Base-by-base conservation (phyloP, 2,797 vertebrate genomes). In the Acrossocheilus fasciatus region DNA sequence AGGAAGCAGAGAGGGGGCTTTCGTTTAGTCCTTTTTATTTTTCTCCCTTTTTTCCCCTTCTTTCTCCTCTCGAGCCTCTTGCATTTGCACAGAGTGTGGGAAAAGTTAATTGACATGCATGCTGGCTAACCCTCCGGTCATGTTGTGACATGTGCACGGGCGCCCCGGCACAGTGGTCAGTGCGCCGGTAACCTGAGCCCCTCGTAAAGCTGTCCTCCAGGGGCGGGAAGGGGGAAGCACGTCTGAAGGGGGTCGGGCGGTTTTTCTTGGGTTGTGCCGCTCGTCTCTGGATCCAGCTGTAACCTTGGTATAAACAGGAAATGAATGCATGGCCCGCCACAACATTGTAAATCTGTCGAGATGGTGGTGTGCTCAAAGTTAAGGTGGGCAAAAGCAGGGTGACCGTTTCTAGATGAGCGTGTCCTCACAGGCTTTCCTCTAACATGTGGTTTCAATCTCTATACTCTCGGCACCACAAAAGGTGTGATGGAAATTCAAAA, bases 71-170 rank as follows among this genome's bases (percentile, higher is more conserved):
- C 30, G 30, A 83, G 91, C 93, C 91, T 93, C 92, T 93, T 92
- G 93, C 93, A 93, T 88, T 93, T 93, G 95, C 90, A 69, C 87
- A 93, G 96, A 97, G 96, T 97, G 96, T 98, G 97, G 96, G 97
- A 97, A 98, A 98, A 97, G 96, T 97, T 97, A 97, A 96, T 96
- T 96, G 96, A 95, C 96, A 96, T 95, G 96, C 97, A 97, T 97
- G 96, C 96, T 95, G 95, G 96, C 96, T 96, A 96, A 95, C 96
- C 81, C 94, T 95, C 90, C 85, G 92, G 95, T 95, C 87, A 57
- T 95, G 95, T 95, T 96, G 94, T 95, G 94, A 95, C 94, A 95
- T 94, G 95, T 93, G 91, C 94, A 92, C 93, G 88, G 94, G 94
- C 91, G 90, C 91, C 94, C 93, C 91, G 86, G 92, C 92, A 93